phyloP scores from a whole-genome alignment of 2,797 vertebrate genomes.

The Arnoldichthys spilopterus region DNA sequence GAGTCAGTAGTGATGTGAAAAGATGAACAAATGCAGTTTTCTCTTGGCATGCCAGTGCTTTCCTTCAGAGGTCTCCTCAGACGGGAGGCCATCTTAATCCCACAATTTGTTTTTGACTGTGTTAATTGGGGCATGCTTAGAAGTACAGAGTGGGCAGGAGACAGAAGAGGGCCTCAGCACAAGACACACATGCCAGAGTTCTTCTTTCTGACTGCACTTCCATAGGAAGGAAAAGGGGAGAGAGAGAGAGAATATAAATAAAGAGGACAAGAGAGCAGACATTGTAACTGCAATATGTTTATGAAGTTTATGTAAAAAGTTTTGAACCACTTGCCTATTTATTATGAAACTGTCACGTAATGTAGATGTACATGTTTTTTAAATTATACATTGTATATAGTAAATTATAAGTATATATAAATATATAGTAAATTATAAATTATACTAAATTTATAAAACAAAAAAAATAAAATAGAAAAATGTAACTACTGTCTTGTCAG shows the following conservation, averaged over 20 bases:
- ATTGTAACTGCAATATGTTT: neutral
- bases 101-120: slow-evolving; percentile 61
- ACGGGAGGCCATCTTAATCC: slow-evolving; percentile 48
- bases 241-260: slow-evolving; percentile 22
- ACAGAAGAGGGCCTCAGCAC: slow-evolving; percentile 52
- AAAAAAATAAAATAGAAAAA: too few species aligned
- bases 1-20: slow-evolving; percentile 36
- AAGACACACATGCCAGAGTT: slow-evolving; percentile 60
- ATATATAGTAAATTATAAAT: too few species aligned
- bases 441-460: too few species aligned
- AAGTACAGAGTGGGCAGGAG: slow-evolving; percentile 50
- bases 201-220: slow-evolving; percentile 56
- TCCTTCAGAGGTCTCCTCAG: slow-evolving; percentile 34
- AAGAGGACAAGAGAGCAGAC: slow-evolving; percentile 23
- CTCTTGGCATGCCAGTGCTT: slow-evolving; percentile 26
- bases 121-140: slow-evolving; percentile 65
- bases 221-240: slow-evolving; percentile 28
- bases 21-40: slow-evolving; percentile 39
- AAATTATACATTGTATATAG: too few species aligned
- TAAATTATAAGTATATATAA: too few species aligned
- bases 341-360: too few species aligned
- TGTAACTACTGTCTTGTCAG: too few species aligned
- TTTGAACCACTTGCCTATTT: too few species aligned
- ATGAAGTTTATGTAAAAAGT: too few species aligned
- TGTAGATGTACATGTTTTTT: too few species aligned